These are phyloP conservation scores for Bactericera cockerelli DNA, from an alignment of 1,140 invertebrate genomes.

Conservation along the genomic window DNA sequence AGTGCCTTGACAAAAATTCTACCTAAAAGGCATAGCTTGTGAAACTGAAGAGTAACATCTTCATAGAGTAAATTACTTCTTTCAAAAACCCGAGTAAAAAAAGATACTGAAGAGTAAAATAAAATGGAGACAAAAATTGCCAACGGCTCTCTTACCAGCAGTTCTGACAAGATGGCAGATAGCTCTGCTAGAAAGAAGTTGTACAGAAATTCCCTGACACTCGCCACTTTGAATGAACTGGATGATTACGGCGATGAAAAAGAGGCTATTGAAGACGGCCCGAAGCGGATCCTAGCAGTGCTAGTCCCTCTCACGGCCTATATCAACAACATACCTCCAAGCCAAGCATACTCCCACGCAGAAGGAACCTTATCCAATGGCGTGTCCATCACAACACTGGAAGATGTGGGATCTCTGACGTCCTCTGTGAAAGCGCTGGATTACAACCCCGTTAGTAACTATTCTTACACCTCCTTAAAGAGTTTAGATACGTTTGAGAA, in stretches of 20 bases:
- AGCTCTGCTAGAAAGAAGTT: not conserved
- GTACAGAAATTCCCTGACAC: not conserved
- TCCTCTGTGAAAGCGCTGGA: constrained; percentile 5
- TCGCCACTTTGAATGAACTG: not conserved
- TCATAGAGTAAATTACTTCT: too few species aligned
- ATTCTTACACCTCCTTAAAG: constrained; percentile 13
- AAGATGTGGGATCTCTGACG: not conserved
- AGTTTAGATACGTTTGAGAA: not conserved
- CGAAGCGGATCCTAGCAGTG: not conserved
- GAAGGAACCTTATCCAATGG: not conserved
- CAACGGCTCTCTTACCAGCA: not conserved
- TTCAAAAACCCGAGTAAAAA: too few species aligned
- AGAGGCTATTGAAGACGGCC: not conserved
- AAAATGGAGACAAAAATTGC: not conserved
- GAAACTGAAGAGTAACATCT: too few species aligned
- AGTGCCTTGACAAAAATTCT: too few species aligned
- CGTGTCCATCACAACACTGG: not conserved
- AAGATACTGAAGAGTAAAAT: too few species aligned
- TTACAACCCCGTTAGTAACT: constrained; percentile 5
- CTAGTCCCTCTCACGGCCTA: not conserved
- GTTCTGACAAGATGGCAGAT: not conserved
- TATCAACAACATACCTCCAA: not conserved
- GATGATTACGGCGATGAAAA: not conserved
- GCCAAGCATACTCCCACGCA: not conserved
- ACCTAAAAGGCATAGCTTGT: too few species aligned